phyloP scores from a whole-genome alignment of 1,140 invertebrate genomes.

The Lepidurus apus region DNA sequence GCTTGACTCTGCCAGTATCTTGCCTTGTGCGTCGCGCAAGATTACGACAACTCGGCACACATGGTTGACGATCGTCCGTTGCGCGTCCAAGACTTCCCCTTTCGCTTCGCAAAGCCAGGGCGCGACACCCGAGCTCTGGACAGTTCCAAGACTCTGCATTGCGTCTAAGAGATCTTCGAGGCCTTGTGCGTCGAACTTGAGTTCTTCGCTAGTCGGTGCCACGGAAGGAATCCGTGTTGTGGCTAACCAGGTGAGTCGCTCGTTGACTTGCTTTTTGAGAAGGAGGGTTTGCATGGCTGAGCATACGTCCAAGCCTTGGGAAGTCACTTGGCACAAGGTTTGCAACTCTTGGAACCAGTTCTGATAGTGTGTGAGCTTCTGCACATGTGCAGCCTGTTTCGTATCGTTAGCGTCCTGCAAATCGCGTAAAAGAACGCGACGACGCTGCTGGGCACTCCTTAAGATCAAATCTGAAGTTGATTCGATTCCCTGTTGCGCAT shows the following conservation, averaged over 20 bases:
- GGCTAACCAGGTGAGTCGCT: background rate
- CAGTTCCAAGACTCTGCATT: background rate
- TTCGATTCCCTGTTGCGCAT: background rate
- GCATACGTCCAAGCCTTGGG: constrained; percentile 1
- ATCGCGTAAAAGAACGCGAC: background rate
- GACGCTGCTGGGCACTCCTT: background rate
- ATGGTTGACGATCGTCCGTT: background rate
- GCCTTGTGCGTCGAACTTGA: background rate
- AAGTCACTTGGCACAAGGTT: constrained; percentile 5
- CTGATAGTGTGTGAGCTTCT: background rate
- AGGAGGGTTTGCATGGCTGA: constrained; percentile 11
- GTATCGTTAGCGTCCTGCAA: background rate
- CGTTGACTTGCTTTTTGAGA: constrained; percentile 9
- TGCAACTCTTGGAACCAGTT: background rate
- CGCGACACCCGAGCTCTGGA: background rate
- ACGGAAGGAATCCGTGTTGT: background rate
- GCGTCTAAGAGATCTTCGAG: background rate
- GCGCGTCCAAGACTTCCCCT: constrained; percentile 1
- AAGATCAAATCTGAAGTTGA: background rate
- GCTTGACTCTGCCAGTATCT: background rate
- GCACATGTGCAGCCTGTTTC: background rate
- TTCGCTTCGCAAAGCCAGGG: background rate
- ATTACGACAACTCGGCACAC: background rate
- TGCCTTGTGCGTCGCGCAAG: background rate
- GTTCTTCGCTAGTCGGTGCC: background rate